Evolutionary conservation across 2,888 invertebrate genomes (phyloP), one percentile per base, ranked within the genome.

Genomic region (Mechanitis mazaeus): DNA sequence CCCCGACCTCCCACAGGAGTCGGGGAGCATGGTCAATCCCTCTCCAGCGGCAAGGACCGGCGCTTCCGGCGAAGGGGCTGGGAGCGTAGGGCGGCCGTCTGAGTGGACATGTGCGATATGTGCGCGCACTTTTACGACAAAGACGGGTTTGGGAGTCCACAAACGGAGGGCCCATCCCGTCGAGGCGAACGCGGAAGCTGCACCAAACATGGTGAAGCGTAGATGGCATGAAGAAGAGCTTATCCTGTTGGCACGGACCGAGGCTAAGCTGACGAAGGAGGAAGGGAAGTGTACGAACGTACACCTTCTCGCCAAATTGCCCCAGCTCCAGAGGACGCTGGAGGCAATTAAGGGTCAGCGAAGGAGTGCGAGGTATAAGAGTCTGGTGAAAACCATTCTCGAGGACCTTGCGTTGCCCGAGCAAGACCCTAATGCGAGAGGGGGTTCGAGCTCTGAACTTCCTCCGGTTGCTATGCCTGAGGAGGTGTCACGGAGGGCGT

Each of bases 201-300:
- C 67, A 47, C 66, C 67, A 6, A 58, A 50, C 6, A 35, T 45
- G 64, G 67, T 65, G 61, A 67, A 69, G 64, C 65, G 66, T 11
- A 63, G 66, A 59, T 68, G 68, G 71, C n/a, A 56, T 12, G 68
- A 65, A 0, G 67, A 68, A 60, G 66, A 70, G 59, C 38, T 69
- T 3, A 59, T 56, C 6, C 59, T 67, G 20, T 28, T 68, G 46
- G 66, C 69, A 45, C 20, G 61, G 0, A 59, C 68, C 9, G 69
- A 70, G 59, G 69, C 67, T 42, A 65, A 61, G 54, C 54, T 69
- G 4, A 55, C 47, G 3, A n/a, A 3, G 12, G 64, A 60, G 20
- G 56, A 35, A 4, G 65, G 58, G 20, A 62, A 11, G 45, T 64
- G 63, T 31, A 3, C 45, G 33, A 65, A 67, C 33, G 56, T 20